Conservation (phyloP, 2,888 invertebrate genomes). For the Archips xylosteana region DNA sequence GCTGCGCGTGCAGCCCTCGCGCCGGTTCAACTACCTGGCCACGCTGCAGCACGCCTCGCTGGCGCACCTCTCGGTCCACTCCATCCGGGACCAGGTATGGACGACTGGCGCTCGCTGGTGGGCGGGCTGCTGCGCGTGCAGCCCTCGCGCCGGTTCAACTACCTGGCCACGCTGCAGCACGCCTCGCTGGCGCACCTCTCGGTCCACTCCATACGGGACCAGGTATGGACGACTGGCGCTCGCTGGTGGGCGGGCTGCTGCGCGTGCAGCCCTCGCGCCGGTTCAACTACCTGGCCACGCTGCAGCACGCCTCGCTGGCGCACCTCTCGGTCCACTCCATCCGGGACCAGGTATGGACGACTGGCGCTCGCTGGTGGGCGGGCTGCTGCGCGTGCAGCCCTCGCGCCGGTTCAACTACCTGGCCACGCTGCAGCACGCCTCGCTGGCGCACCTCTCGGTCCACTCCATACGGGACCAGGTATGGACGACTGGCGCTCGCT, state of each 20-base stretch:
- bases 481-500: conserved; percentile 67
- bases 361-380: conserved; percentile 71
- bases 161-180: conserved; percentile 82
- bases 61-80: conserved; percentile 83
- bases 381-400: conserved; percentile 67
- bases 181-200: conserved; percentile 85
- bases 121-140: conserved; percentile 67
- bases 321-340: conserved; percentile 84
- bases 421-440: conserved; percentile 81
- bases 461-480: too few relatives aligned
- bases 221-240: conserved; percentile 67
- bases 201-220: conserved; percentile 84
- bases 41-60: conserved; percentile 86
- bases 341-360: too few relatives aligned
- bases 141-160: conserved; percentile 65
- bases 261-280: conserved; percentile 63
- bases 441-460: conserved; percentile 86
- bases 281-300: conserved; percentile 77
- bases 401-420: conserved; percentile 70
- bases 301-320: conserved; percentile 85
- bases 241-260: conserved; percentile 69
- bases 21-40: conserved; percentile 74
- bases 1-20: conserved; percentile 63
- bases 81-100: too few relatives aligned
- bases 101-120: conserved; percentile 69